Percentiles rank a stretch among this genome's conserved stretches.
Conservation (phyloP, 2,113 vertebrate species). For the Willisornis vidua region DNA sequence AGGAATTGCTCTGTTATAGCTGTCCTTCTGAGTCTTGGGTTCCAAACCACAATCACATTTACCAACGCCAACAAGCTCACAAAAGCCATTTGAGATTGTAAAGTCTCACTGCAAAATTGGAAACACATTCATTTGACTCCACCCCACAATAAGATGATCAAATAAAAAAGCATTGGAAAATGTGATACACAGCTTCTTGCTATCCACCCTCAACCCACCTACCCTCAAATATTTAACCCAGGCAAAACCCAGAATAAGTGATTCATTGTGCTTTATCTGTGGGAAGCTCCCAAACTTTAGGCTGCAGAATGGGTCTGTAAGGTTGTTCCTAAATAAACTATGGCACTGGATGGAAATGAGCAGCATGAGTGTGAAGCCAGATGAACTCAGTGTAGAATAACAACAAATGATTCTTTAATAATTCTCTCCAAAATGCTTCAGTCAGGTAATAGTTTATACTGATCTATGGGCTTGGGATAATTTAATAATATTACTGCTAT, state of each 20-base stretch:
- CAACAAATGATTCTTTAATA: not conserved
- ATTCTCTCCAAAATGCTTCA: not conserved
- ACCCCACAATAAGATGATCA: not conserved
- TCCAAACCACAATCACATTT: not conserved
- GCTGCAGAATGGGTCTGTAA: not conserved
- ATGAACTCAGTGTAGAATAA: not conserved
- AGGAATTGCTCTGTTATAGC: not conserved
- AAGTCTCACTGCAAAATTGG: not conserved
- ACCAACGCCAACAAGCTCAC: not conserved
- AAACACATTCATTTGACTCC: not conserved
- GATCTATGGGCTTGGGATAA: not conserved
- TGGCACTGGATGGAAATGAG: not conserved
- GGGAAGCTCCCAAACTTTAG: not conserved
- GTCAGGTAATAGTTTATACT: not conserved
- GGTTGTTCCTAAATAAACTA: not conserved
- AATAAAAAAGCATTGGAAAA: conserved; percentile 10
- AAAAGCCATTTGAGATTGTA: conserved; percentile 6
- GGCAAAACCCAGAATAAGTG: not conserved
- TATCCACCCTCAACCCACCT: not conserved
- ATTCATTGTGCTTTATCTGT: not conserved
- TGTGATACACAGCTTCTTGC: not conserved
- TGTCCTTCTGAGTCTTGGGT: not conserved
- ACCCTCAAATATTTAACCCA: not conserved
- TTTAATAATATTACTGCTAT: not conserved
- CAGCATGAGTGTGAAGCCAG: not conserved